Evolutionary conservation across 2,797 vertebrate species (phyloP), one percentile per base, ranked within the genome.

Genomic region (Knipowitschia caucasica): DNA sequence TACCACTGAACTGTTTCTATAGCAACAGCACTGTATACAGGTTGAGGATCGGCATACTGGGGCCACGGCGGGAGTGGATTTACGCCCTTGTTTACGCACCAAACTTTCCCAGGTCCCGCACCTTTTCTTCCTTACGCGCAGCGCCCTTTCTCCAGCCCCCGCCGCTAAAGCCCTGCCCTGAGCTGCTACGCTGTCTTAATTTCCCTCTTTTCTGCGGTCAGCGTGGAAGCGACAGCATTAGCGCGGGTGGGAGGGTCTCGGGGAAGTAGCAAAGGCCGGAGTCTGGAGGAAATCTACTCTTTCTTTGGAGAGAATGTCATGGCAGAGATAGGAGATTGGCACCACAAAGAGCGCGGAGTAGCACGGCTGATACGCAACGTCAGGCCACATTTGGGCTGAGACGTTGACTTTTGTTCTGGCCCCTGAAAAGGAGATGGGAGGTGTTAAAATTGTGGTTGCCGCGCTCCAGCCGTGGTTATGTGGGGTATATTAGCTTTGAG

Each of bases 231-330:
- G 80, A 83, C 75, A 81, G 83, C 82, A 89, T 91, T 90, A 91
- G 89, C 86, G 87, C 75, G 85, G 85, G 86, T 90, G 92, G 88
- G 88, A 91, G 92, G 90, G 88, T 80, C 88, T 92, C 89, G 78
- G 94, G 93, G 93, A 98, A 95, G 94, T 95, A 94, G 93, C 93
- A 94, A 93, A 92, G 92, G 92, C 93, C 93, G 92, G 92, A 95
- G 95, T 98, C 94, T 96, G 94, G 94, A 97, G 95, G 96, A 99
- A 98, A 99, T 98, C 92, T 91, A 94, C 92, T 94, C 93, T 95
- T 92, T 94, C 95, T 97, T 97, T 95, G 92, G 92, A 44, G n/a
- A 94, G 96, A 96, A 96, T 96, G 95, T 99, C 94, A 95, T 90
- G 89, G 93, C 92, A 91, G 88, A 94, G 93, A 93, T 94, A 94